A percentile compares a stretch with the other conserved stretches of the same genome.
phyloP scores from a whole-genome alignment of 2,888 invertebrate species.

The Unio pictorum region DNA sequence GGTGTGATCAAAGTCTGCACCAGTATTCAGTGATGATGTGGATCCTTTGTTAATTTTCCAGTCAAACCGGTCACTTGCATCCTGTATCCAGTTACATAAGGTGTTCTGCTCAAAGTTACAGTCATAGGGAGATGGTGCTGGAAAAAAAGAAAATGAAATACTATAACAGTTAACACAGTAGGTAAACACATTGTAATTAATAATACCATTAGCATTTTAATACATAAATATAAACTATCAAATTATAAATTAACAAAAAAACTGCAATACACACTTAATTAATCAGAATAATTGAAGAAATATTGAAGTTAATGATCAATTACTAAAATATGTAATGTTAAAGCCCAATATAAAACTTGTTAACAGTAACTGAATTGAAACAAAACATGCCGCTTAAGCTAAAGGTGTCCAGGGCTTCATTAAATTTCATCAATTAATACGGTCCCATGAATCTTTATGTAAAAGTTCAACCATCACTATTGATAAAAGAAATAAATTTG shows the following conservation, averaged over 20 bases:
- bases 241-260: slow-evolving; percentile 1
- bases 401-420: no score
- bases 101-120: slow-evolving; percentile 56
- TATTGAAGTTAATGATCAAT: no score
- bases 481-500: no score
- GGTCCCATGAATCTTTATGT: no score
- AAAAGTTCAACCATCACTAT: no score
- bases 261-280: neutral
- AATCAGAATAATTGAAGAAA: no score
- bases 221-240: neutral
- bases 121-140: slow-evolving; percentile 49
- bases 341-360: no score
- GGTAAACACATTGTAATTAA: neutral
- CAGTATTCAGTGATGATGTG: slow-evolving; percentile 49
- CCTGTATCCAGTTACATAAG: slow-evolving; percentile 52
- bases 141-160: slow-evolving; percentile 8
- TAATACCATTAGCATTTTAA: neutral
- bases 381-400: no score
- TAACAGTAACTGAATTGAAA: no score
- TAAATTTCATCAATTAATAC: no score
- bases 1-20: slow-evolving; percentile 56
- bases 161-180: neutral
- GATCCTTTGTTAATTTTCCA: slow-evolving; percentile 46
- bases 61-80: slow-evolving; percentile 46
- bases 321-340: no score